A percentile compares a stretch with the other conserved stretches of the same genome.
Evolutionary conservation across 2,888 invertebrate species (phyloP).

Genomic region (Corbicula japonica): DNA sequence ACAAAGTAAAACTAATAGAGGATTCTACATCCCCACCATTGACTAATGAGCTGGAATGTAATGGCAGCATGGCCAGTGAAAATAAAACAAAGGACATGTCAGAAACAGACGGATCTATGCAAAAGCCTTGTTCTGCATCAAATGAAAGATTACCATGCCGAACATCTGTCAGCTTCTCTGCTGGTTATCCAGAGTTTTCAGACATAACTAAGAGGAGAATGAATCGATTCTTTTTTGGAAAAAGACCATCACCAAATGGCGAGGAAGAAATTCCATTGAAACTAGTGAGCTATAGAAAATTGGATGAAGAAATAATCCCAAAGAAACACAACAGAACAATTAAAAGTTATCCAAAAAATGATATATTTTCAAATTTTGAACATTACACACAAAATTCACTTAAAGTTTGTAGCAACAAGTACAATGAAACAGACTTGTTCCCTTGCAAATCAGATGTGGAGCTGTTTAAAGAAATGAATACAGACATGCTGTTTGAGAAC

Average conservation of each 20-base stretch:
- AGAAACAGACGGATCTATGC: too few species aligned
- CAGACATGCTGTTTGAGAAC: too few species aligned
- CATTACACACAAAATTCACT: not conserved
- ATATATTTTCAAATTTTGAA: not conserved
- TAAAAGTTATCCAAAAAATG: not conserved
- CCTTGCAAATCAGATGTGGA: too few species aligned
- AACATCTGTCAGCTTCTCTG: conserved; percentile 5
- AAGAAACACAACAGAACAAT: not conserved
- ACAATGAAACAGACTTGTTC: not conserved
- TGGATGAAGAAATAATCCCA: conserved; percentile 20
- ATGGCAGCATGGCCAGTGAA: too few species aligned
- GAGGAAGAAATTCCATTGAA: conserved; percentile 29
- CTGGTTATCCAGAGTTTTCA: conserved; percentile 30
- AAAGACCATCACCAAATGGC: not conserved
- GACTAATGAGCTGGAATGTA: too few species aligned
- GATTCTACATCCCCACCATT: too few species aligned
- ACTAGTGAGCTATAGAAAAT: conserved; percentile 34
- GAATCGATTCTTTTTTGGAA: too few species aligned
- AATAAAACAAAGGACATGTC: too few species aligned
- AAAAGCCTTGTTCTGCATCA: too few species aligned
- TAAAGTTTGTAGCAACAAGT: not conserved
- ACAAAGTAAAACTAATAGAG: too few species aligned
- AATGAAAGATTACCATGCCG: too few species aligned
- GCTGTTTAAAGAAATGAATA: too few species aligned
- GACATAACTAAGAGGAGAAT: conserved; percentile 59